Evolutionary conservation across 1,140 invertebrate species (phyloP), one percentile per base, ranked within the genome.

Genomic region (Pemphigus obesinymphae): DNA sequence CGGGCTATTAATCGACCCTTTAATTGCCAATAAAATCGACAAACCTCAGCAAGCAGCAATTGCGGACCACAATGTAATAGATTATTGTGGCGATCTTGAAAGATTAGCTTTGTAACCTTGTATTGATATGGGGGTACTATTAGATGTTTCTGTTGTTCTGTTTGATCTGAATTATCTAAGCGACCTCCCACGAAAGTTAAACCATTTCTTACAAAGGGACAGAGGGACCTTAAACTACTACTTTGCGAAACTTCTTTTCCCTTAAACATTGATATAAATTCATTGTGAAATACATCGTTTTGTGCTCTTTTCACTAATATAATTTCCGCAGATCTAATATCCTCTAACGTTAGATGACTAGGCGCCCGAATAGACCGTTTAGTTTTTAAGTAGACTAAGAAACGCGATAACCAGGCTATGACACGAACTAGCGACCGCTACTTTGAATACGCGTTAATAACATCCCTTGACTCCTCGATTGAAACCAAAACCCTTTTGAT

Each of bases 101-200:
- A n/a, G n/a, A n/a, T n/a, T n/a, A n/a, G n/a, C n/a, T n/a, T n/a
- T n/a, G n/a, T n/a, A n/a, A n/a, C n/a, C n/a, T n/a, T n/a, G n/a
- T n/a, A n/a, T n/a, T n/a, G n/a, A n/a, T n/a, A n/a, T n/a, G n/a
- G n/a, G n/a, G n/a, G n/a, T n/a, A n/a, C n/a, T n/a, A n/a, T n/a
- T n/a, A n/a, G n/a, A n/a, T n/a, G n/a, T n/a, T n/a, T n/a, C n/a
- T n/a, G n/a, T n/a, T n/a, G n/a, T n/a, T n/a, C n/a, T n/a, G n/a
- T n/a, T n/a, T n/a, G n/a, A 26, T 50, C 20, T 13, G 82, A 48
- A 48, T 81, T 80, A 3, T 26, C 17, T 70, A 82, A n/a, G 2
- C 80, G 55, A 26, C 82, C 80, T 23, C 82, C 80, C 1, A 83
- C 82, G 8, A 81, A 6, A 20, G 73, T 37, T n/a, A 83, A 17